phyloP scores from a whole-genome alignment of 1,140 invertebrate genomes.

The Solenopsis fugax region DNA sequence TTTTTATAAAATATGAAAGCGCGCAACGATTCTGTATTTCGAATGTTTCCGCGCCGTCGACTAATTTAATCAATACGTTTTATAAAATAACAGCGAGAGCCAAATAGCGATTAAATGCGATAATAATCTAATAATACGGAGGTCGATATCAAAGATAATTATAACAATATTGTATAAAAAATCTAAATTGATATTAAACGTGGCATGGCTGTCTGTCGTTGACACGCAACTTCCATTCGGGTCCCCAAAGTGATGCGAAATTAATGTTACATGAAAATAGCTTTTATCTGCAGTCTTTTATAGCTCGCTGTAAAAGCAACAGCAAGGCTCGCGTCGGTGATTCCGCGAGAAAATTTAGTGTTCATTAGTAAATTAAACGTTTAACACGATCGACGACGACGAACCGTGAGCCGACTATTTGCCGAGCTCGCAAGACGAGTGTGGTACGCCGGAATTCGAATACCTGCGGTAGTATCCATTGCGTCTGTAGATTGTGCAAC shows the following conservation, averaged over 20 bases:
- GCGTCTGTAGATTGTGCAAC: slow-evolving; percentile 40
- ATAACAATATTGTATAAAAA: background rate
- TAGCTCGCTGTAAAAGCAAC: background rate
- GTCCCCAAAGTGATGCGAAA: background rate
- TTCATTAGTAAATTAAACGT: slow-evolving; percentile 78
- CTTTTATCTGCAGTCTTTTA: slow-evolving; percentile 9
- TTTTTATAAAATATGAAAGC: slow-evolving; percentile 2
- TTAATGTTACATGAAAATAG: background rate
- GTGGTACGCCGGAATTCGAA: slow-evolving; percentile 62
- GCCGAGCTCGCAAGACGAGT: background rate
- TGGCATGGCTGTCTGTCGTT: background rate
- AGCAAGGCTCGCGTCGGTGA: background rate
- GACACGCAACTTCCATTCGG: background rate
- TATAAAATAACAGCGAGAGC: slow-evolving; percentile 3
- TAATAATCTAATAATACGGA: background rate
- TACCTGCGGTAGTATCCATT: slow-evolving; percentile 64
- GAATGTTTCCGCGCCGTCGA: background rate
- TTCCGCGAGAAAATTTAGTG: slow-evolving; percentile 16
- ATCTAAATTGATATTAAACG: slow-evolving; percentile 25
- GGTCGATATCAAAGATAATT: background rate
- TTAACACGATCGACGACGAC: slow-evolving; percentile 60
- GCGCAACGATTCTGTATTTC: background rate
- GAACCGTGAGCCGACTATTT: slow-evolving; percentile 25
- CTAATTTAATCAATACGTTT: background rate
- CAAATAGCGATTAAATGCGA: background rate